Base-by-base conservation (phyloP, 2,888 invertebrate genomes). In the Chromoteleia sp. region DNA sequence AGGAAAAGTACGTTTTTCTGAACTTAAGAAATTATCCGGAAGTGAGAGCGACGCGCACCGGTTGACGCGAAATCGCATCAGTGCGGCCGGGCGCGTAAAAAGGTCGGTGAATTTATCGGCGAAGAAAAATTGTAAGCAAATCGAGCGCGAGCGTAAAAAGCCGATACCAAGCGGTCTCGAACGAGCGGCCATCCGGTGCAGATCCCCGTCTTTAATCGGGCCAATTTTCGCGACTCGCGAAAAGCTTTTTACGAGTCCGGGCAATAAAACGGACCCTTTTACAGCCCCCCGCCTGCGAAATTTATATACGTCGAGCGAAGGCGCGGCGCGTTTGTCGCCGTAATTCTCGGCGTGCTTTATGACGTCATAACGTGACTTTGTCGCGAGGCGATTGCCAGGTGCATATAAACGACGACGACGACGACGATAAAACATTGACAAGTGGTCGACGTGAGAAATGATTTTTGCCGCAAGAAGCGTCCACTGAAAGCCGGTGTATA, bases 151-250 rank as follows among this genome's bases (percentile, higher is more conserved):
- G 17, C n/a, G 36, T 29, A 58, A 65, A 58, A 70, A 63, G 21
- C 54, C 68, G 56, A 52, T 45, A 58, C 41, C 68, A 19, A 58
- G 58, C 61, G 50, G 45, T 39, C 56, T 74, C 52, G 54, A 63
- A 61, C 59, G 63, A 84, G 83, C 59, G 48, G 80, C 82, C 81
- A 80, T 85, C 81, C 80, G 75, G 41, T 65, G 79, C 82, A 82
- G 83, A 85, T 67, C 39, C 21, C 76, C 29, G 75, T 45, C 63
- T 73, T 81, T 52, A 76, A 76, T 81, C 76, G 59, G 71, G 45
- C 54, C 73, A 73, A 76, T 78, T 78, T 78, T 78, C 78, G 71
- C 71, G 78, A 25, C 41, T 56, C 63, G 70, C 63, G 63, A 65
- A 71, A 70, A 63, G 21, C 68, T 76, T 81, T 84, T 83, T 82